Evolutionary conservation across 2,797 vertebrate species (phyloP), one percentile per base, ranked within the genome.

Genomic region (Coracias cyanogaster): DNA sequence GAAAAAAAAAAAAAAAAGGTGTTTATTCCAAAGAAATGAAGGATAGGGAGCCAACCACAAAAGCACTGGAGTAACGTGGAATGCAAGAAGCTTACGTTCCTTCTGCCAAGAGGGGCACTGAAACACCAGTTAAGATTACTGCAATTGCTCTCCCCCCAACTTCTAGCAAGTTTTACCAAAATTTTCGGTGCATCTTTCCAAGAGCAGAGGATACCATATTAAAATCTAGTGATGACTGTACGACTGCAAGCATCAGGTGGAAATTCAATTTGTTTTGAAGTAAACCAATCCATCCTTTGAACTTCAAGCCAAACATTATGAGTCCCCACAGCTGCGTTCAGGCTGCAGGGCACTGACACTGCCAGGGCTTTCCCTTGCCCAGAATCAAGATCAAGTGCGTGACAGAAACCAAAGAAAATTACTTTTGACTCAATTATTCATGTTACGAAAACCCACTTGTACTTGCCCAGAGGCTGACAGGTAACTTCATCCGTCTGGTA

Each of bases 401-500:
- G 74, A 87, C 57, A 85, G 10, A 85, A 92, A 87, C 12, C 31
- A 49, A 54, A 78, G 74, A 93, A 94, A 80, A 93, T 76, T 2
- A 82, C 46, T 92, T 96, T 61, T 70, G 58, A 79, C 58, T 89
- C 73, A 82, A 57, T 82, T 95, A 90, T 90, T 82, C 70, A 41
- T n/a, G 43, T 86, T 86, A 79, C 0, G 3, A 96, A 95, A 94
- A 52, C 52, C 70, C 67, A 66, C 41, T 78, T 77, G 84, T 35
- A 45, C 86, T 82, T 92, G 90, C 71, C 64, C 48, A 85, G 73
- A 85, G 71, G 62, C 74, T 95, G 72, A 93, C 64, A 90, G 81
- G 78, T 92, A 94, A 71, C 81, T 84, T 93, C 55, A 85, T 87
- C 88, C 3, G 9, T 62, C 92, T 89, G 55, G 52, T 81, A 96